phyloP scores from a whole-genome alignment of 2,797 vertebrate species.

The Parauchenoglanis ngamensis region DNA sequence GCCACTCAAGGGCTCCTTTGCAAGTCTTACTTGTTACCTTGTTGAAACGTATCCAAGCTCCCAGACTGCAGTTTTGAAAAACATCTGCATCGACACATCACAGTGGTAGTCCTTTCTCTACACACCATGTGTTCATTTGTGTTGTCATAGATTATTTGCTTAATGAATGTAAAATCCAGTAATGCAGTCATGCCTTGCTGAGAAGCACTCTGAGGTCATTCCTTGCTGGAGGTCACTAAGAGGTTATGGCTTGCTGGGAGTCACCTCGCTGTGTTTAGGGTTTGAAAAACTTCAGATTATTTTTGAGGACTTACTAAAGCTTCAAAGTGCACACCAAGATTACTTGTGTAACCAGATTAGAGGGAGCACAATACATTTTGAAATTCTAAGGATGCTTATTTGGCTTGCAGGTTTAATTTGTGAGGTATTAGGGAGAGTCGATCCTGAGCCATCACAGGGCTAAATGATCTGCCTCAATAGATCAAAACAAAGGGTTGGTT shows the following conservation, averaged over 20 bases:
- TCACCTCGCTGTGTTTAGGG: not conserved
- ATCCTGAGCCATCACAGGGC: not conserved
- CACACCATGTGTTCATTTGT: conserved; percentile 16
- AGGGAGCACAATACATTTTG: not conserved
- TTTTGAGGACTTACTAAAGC: not conserved
- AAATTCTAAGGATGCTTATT: not conserved
- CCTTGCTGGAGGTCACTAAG: not conserved
- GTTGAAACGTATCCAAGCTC: conserved; percentile 3
- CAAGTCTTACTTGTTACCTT: not conserved
- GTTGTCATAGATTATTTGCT: conserved; percentile 23
- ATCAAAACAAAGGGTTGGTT: not conserved
- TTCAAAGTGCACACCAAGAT: not conserved
- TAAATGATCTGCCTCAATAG: not conserved
- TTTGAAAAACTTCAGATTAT: not conserved
- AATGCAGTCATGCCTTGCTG: conserved; percentile 11
- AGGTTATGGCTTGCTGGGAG: not conserved
- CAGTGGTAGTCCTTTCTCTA: conserved; percentile 1
- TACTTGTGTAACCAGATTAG: not conserved
- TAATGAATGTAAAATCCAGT: conserved; percentile 14
- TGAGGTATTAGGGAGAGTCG: not conserved
- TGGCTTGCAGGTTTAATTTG: not conserved
- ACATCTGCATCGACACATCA: conserved; percentile 1
- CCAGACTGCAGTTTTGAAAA: conserved; percentile 5
- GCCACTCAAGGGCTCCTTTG: not conserved
- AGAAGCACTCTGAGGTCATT: not conserved